Evolutionary conservation across 2,888 invertebrate species (phyloP), one percentile per base, ranked within the genome.

Genomic region (Oithona nana): DNA sequence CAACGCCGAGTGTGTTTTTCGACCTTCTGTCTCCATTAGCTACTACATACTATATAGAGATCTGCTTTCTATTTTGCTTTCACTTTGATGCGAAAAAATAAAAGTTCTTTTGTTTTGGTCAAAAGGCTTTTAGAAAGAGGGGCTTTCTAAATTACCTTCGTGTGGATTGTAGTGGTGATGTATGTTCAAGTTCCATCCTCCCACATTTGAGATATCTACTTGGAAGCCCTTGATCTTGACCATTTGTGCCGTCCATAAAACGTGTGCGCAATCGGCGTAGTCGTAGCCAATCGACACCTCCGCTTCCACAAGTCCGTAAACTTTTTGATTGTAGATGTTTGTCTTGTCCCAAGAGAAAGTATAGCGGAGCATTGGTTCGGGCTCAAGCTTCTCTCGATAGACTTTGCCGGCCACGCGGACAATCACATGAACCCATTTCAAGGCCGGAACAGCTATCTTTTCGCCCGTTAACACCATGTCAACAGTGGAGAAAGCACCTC

Each of bases 81-180:
- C n/a, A n/a, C n/a, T n/a, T n/a, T n/a, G n/a, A n/a, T n/a, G n/a
- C n/a, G n/a, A n/a, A n/a, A n/a, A n/a, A n/a, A n/a, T n/a, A n/a
- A n/a, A n/a, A n/a, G n/a, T n/a, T n/a, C n/a, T n/a, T n/a, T n/a
- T n/a, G n/a, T n/a, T n/a, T n/a, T n/a, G n/a, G n/a, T n/a, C n/a
- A n/a, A n/a, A n/a, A n/a, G n/a, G n/a, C n/a, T n/a, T n/a, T n/a
- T n/a, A n/a, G n/a, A n/a, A n/a, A n/a, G n/a, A n/a, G n/a, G n/a
- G n/a, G n/a, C n/a, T n/a, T n/a, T n/a, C n/a, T n/a, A n/a, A 39
- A 39, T 58, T 54, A 66, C 67, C 95, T 78, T 97, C 94, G 71
- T 94, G 89, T 79, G 93, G 93, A 73, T 98, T 97, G 75, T 95
- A 95, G 73, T 94, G 92, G 74, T 99, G 97, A 75, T 97, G 95